Evolutionary conservation across 2,888 invertebrate genomes (phyloP).

Genomic region (Isoperla grammatica): DNA sequence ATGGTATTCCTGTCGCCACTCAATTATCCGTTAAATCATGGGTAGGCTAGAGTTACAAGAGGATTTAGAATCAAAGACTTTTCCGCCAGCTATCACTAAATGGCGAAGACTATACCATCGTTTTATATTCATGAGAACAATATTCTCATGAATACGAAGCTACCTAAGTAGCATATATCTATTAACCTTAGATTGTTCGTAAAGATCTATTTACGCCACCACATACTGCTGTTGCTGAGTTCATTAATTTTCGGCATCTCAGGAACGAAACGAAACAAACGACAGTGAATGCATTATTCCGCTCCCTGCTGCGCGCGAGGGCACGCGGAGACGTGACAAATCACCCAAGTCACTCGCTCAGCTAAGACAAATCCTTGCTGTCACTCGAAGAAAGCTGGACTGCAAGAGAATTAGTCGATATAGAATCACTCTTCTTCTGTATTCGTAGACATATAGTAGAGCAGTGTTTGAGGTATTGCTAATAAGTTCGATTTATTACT

Average conservation of each 20-base stretch:
- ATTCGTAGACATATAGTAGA: too few species aligned
- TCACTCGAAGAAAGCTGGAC: neutral
- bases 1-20: too few species aligned
- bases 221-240: neutral
- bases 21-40: too few species aligned
- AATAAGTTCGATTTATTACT: too few species aligned
- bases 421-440: conserved; percentile 1
- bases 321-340: conserved; percentile 8
- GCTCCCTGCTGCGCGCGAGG: conserved; percentile 1
- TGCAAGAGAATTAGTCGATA: conserved; percentile 4
- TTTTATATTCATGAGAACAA: too few species aligned
- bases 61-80: too few species aligned
- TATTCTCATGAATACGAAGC: neutral
- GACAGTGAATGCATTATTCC: conserved; percentile 6
- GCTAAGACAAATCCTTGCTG: neutral
- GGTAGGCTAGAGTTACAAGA: too few species aligned
- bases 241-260: conserved; percentile 10
- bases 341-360: neutral
- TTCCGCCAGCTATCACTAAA: too few species aligned
- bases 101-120: too few species aligned
- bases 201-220: conserved; percentile 7
- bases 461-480: too few species aligned
- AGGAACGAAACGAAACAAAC: neutral
- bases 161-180: conserved; percentile 6
- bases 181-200: conserved; percentile 5